Conservation (phyloP, 2,888 invertebrate species). For the Melanostoma scalare region DNA sequence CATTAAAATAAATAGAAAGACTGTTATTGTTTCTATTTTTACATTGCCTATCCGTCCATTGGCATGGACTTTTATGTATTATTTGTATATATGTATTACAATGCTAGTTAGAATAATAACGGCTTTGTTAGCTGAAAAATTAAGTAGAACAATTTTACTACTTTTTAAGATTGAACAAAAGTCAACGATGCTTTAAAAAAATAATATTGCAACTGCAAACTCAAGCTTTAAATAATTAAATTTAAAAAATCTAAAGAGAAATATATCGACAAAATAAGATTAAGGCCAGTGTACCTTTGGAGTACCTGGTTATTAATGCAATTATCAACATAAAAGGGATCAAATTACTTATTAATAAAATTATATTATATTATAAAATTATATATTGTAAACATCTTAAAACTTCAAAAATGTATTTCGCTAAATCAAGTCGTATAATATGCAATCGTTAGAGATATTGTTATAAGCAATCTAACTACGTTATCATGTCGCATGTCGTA, state of each 20-base stretch:
- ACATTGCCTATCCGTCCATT: conserved; percentile 59
- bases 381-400: conserved; percentile 16
- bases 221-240: conserved; percentile 65
- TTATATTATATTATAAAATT: not conserved
- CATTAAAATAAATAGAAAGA: conserved; percentile 49
- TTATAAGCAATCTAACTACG: conserved; percentile 28
- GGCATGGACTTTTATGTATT: conserved; percentile 43
- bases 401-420: conserved; percentile 36
- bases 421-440: conserved; percentile 24
- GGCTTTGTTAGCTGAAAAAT: conserved; percentile 17
- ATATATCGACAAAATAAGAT: conserved; percentile 32
- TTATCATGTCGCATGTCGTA: conserved; percentile 26
- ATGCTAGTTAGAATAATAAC: conserved; percentile 2
- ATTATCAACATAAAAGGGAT: conserved; percentile 66
- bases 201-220: conserved; percentile 47
- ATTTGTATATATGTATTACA: conserved; percentile 17
- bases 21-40: conserved; percentile 52
- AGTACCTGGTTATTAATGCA: conserved; percentile 55
- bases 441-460: conserved; percentile 31
- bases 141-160: conserved; percentile 15
- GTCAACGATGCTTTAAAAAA: conserved; percentile 62
- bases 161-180: conserved; percentile 31
- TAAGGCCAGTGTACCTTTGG: conserved; percentile 23
- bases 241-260: conserved; percentile 35
- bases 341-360: conserved; percentile 52